These are phyloP conservation scores for Mya arenaria DNA, from an alignment of 1,140 invertebrate species.

Conservation along the genomic window DNA sequence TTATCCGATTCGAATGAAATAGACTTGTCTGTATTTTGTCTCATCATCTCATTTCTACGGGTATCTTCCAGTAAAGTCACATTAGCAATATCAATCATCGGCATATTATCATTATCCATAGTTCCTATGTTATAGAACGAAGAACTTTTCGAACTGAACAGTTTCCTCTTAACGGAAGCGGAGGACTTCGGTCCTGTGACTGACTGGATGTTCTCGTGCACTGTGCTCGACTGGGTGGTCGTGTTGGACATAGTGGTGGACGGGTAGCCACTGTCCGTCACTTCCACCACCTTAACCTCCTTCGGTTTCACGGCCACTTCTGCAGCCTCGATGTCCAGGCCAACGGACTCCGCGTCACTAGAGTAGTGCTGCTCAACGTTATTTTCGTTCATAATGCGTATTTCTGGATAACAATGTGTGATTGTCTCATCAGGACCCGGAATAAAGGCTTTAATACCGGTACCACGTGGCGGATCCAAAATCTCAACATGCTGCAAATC, in stretches of 20 bases:
- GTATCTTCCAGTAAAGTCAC: too few relatives aligned
- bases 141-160: conserved; percentile 39
- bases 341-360: conserved; percentile 37
- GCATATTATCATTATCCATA: neutral
- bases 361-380: neutral
- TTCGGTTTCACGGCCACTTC: neutral
- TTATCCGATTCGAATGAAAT: neutral
- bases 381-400: conserved; percentile 45
- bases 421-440: too few relatives aligned
- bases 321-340: neutral
- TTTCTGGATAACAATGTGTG: conserved; percentile 41
- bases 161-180: conserved; percentile 21
- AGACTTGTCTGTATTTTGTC: too few relatives aligned
- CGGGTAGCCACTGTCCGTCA: conserved; percentile 49
- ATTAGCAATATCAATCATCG: too few relatives aligned
- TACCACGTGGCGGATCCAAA: too few relatives aligned
- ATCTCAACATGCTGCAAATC: too few relatives aligned
- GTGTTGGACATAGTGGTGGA: conserved; percentile 13
- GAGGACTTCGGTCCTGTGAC: neutral
- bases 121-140: conserved; percentile 35
- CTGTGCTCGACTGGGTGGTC: neutral
- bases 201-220: neutral
- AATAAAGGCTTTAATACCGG: too few relatives aligned
- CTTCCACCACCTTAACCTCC: neutral
- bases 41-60: too few relatives aligned